Evolutionary conservation across 1,140 invertebrate species (phyloP).

Genomic region (Camponotus vicinus): DNA sequence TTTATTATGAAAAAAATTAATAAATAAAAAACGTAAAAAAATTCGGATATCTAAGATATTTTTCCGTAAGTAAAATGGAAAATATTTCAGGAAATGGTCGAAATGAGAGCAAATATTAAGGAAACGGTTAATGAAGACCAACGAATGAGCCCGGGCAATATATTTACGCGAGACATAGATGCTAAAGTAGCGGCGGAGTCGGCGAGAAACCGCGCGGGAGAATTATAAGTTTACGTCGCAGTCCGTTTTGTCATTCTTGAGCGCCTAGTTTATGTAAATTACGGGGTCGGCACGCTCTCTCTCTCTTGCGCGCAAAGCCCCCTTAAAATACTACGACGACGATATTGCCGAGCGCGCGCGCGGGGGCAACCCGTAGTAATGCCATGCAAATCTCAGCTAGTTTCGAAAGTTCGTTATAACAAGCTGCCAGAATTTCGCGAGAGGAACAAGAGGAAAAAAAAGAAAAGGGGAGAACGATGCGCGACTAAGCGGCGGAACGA

Average conservation of each 20-base stretch:
- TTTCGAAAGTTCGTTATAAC: slow-evolving; percentile 78
- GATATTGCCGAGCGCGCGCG: slow-evolving; percentile 66
- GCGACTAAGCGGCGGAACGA: slow-evolving; percentile 45
- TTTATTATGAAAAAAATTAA: neutral
- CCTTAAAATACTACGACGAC: slow-evolving; percentile 71
- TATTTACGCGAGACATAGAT: slow-evolving; percentile 51
- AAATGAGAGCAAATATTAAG: slow-evolving; percentile 35
- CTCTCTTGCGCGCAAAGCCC: slow-evolving; percentile 63
- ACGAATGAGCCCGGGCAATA: slow-evolving; percentile 46
- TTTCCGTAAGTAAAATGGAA: neutral
- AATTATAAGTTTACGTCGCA: slow-evolving; percentile 74
- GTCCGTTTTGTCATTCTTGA: slow-evolving; percentile 74
- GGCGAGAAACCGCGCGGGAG: slow-evolving; percentile 58
- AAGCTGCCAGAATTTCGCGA: slow-evolving; percentile 66
- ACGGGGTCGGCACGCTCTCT: slow-evolving; percentile 64
- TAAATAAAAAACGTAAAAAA: neutral
- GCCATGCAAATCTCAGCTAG: slow-evolving; percentile 78
- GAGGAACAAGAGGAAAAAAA: slow-evolving; percentile 27
- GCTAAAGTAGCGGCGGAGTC: neutral
- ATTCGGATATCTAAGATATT: neutral
- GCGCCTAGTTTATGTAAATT: slow-evolving; percentile 77
- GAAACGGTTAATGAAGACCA: slow-evolving; percentile 54
- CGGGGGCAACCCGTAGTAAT: slow-evolving; percentile 58
- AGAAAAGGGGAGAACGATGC: slow-evolving; percentile 6
- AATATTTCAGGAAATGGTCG: neutral